Evolutionary conservation across 2,113 vertebrate genomes (phyloP), one percentile per base, ranked within the genome.

Genomic region (Ellobius talpinus): DNA sequence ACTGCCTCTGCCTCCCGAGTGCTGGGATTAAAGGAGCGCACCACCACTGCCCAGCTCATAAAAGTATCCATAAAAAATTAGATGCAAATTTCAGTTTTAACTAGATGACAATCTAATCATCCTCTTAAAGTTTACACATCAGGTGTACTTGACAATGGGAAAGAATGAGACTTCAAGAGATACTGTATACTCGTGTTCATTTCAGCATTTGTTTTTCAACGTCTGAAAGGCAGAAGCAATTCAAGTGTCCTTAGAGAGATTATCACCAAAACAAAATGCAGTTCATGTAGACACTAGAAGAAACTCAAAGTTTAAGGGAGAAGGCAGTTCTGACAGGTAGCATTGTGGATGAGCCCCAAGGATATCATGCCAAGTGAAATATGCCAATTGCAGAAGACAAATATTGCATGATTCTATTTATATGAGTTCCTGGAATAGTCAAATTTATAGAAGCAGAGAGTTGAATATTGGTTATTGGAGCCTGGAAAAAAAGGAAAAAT

Each of bases 1-100:
- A 73, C 3, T 39, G n/a, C 36, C n/a, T 39, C 70, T 73, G n/a
- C n/a, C n/a, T 72, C n/a, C 19, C 3, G 19, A 39, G 70, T 39
- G 70, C n/a, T 73, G 36, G 36, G 8, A 73, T 36, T 73, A 73
- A 23, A 72, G 36, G n/a, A 7, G 1, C 0, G 3, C 19, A 23
- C 70, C 19, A 39, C 19, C 36, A 72, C 19, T 23, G 1, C 70
- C n/a, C 17, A 73, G n/a, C 19, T 73, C 70, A 10, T 39, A 39
- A 72, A 78, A 63, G 9, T 55, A 86, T 13, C 87, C 10, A 4
- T 78, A n/a, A n/a, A n/a, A n/a, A n/a, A 42, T n/a, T 45, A 65
- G 23, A 36, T 23, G 10, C 85, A 76, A 96, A 94, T 17, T 58
- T 96, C 58, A 47, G 93, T 87, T 95, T 78, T 92, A 87, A 79